Percentiles rank a stretch among this genome's conserved stretches.
phyloP scores from a whole-genome alignment of 2,888 invertebrate genomes.

The Crepidodera aurea region DNA sequence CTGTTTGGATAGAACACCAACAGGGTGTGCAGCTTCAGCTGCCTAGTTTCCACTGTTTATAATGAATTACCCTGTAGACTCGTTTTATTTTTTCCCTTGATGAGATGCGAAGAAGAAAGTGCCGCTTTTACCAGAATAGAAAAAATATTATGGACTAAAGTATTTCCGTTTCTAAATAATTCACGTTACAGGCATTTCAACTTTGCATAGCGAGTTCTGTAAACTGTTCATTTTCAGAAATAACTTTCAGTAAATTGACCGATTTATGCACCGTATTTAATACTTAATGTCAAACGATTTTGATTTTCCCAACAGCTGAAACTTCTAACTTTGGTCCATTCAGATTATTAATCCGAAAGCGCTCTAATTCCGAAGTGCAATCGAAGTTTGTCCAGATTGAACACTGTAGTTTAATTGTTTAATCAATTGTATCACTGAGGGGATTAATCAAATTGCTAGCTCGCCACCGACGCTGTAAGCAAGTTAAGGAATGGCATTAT shows the following conservation, averaged over 20 bases:
- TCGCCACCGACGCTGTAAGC: slow-evolving; percentile 12
- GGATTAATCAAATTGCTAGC: slow-evolving; percentile 28
- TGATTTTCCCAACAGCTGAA: slow-evolving; percentile 30
- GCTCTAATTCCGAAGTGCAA: slow-evolving; percentile 31
- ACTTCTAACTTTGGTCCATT: slow-evolving; percentile 29
- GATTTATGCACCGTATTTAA: slow-evolving; percentile 34
- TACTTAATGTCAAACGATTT: slow-evolving; percentile 33
- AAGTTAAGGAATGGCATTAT: slow-evolving; percentile 5
- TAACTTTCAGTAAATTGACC: slow-evolving; percentile 18
- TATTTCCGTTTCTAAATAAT: neutral
- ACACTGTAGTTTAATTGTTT: slow-evolving; percentile 32
- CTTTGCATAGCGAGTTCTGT: slow-evolving; percentile 7
- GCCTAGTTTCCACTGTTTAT: too few species aligned
- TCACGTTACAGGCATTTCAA: neutral
- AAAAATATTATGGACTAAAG: too few species aligned
- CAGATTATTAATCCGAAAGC: slow-evolving; percentile 18
- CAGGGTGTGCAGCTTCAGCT: too few species aligned
- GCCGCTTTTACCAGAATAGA: too few species aligned
- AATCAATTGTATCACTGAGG: slow-evolving; percentile 25
- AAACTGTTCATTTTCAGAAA: slow-evolving; percentile 11
- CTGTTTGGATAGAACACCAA: too few species aligned
- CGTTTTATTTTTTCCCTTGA: too few species aligned
- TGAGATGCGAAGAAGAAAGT: too few species aligned
- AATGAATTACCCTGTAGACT: too few species aligned
- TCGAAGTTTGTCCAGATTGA: slow-evolving; percentile 33